Evolutionary conservation across 2,888 invertebrate genomes (phyloP).

Genomic region (Drosophila phalerata): DNA sequence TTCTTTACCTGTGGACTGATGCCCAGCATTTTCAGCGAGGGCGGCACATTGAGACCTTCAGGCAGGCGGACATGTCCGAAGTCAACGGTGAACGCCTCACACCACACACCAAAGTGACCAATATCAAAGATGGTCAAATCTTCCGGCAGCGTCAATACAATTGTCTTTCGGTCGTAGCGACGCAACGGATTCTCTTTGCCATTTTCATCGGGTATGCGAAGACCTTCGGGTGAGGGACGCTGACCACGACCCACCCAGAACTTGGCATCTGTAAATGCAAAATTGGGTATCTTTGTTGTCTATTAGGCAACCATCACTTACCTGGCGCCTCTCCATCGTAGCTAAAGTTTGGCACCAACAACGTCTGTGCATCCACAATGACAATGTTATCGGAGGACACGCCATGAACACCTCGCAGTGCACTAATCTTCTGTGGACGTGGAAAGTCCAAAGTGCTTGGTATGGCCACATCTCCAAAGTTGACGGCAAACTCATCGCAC

Average conservation of each 20-base stretch:
- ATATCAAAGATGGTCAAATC: constrained; percentile 96
- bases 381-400: constrained; percentile 95
- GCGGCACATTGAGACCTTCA: constrained; percentile 92
- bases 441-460: constrained; percentile 93
- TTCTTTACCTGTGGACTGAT: constrained; percentile 95
- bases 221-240: constrained; percentile 93
- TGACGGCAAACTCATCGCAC: constrained; percentile 96
- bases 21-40: constrained; percentile 96
- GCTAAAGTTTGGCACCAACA: constrained; percentile 94
- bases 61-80: constrained; percentile 95
- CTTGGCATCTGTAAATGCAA: constrained; percentile 91
- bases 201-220: constrained; percentile 95
- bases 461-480: constrained; percentile 95
- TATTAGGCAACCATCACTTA: constrained; percentile 83
- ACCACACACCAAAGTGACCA: constrained; percentile 97
- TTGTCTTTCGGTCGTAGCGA: constrained; percentile 93
- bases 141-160: constrained; percentile 94
- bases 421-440: constrained; percentile 92
- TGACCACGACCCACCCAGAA: constrained; percentile 96
- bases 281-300: constrained; percentile 15
- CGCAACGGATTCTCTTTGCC: constrained; percentile 93
- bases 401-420: constrained; percentile 92
- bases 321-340: constrained; percentile 97
- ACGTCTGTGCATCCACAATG: constrained; percentile 96
- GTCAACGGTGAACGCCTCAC: constrained; percentile 96